These are phyloP conservation scores for Tapirus indicus DNA, from an alignment of 2,797 vertebrate genomes.

Conservation along the genomic window DNA sequence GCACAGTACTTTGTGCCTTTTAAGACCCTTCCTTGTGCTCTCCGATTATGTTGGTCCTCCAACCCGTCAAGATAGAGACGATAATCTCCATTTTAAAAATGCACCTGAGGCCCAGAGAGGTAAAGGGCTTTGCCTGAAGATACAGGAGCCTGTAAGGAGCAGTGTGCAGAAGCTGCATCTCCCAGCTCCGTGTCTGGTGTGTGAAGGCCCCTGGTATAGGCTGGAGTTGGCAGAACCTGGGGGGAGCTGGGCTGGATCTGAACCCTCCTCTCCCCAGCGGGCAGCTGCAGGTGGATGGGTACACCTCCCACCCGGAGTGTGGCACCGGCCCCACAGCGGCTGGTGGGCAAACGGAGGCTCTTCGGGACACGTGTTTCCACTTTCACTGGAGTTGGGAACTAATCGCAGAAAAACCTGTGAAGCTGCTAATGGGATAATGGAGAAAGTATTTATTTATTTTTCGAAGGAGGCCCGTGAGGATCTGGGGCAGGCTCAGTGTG, in stretches of 20 bases:
- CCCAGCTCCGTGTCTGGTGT: not conserved
- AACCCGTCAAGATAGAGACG: not conserved
- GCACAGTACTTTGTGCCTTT: not conserved
- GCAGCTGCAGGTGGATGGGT: not conserved
- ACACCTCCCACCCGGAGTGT: not conserved
- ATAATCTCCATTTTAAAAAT: not conserved
- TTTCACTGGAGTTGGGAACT: slow-evolving; percentile 83
- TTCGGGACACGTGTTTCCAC: slow-evolving; percentile 87
- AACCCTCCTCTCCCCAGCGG: not conserved
- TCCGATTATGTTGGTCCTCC: not conserved
- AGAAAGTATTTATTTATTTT: slow-evolving; percentile 88
- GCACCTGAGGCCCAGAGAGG: not conserved
- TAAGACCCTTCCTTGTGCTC: not conserved
- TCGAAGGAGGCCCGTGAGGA: slow-evolving; percentile 80
- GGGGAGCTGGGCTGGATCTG: not conserved
- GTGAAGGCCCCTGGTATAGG: not conserved
- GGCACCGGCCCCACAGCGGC: not conserved
- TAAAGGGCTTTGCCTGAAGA: slow-evolving; percentile 2
- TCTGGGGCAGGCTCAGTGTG: slow-evolving; percentile 53
- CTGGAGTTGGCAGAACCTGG: not conserved
- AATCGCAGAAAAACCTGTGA: slow-evolving; percentile 87
- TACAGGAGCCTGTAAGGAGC: not conserved
- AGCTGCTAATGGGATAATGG: slow-evolving; percentile 89
- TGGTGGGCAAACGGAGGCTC: not conserved
- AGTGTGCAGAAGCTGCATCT: not conserved